Conservation (phyloP, 1,140 invertebrate genomes). For the Halesus radiatus region DNA sequence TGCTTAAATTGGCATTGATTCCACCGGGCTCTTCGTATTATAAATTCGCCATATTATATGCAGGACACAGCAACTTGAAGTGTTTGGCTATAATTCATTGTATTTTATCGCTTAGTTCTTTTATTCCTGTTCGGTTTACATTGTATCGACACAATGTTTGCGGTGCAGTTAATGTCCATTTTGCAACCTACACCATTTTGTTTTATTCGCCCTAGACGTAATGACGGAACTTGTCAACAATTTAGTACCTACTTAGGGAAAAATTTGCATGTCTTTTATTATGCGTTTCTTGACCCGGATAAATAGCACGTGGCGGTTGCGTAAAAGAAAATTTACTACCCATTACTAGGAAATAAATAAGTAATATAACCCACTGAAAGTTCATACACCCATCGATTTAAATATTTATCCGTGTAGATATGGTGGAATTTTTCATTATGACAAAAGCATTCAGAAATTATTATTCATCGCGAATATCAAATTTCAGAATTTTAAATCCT, state of each 20-base stretch:
- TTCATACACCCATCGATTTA: no score
- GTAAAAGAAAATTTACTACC: no score
- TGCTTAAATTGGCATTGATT: slow-evolving; percentile 40
- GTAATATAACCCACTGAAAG: no score
- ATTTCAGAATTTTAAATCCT: neutral
- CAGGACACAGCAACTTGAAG: neutral
- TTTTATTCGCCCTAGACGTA: neutral
- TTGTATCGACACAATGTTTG: neutral
- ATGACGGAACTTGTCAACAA: neutral
- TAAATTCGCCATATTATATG: slow-evolving; percentile 33
- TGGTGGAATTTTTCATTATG: no score
- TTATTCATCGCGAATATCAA: neutral
- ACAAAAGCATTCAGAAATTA: no score
- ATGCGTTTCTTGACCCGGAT: no score
- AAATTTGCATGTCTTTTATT: neutral
- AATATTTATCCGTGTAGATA: no score
- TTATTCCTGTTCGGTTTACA: slow-evolving; percentile 13
- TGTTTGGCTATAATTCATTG: slow-evolving; percentile 16
- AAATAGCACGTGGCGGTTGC: no score
- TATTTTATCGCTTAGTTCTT: slow-evolving; percentile 18
- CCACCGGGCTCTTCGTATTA: slow-evolving; percentile 20
- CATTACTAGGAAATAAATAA: no score
- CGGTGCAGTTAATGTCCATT: neutral
- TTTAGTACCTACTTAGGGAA: neutral
- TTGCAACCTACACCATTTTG: neutral